Conservation (phyloP, 2,888 invertebrate genomes). For the Drosophila longiperda region DNA sequence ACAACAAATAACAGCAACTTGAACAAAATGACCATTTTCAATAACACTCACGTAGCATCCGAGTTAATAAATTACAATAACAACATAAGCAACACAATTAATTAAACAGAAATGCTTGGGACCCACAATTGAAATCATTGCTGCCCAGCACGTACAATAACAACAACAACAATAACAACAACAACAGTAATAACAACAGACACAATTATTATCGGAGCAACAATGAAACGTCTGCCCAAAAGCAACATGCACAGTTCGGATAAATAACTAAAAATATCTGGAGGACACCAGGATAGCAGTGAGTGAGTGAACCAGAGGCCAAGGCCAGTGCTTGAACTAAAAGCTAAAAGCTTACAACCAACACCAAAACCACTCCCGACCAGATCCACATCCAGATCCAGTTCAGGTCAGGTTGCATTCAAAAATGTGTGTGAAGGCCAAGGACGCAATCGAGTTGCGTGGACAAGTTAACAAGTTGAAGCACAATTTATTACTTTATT, state of each 20-base stretch:
- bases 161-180: slow-evolving; percentile 31
- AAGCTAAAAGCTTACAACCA: background rate
- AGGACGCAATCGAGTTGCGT: slow-evolving; percentile 51
- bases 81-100: slow-evolving; percentile 18
- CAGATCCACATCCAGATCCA: slow-evolving; percentile 11
- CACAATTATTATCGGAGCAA: slow-evolving; percentile 55
- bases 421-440: slow-evolving; percentile 71
- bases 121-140: slow-evolving; percentile 48
- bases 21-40: slow-evolving; percentile 73
- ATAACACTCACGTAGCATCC: slow-evolving; percentile 78
- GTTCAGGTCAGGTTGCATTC: slow-evolving; percentile 29
- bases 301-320: slow-evolving; percentile 22
- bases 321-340: slow-evolving; percentile 9
- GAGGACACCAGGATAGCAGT: slow-evolving; percentile 30
- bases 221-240: slow-evolving; percentile 44
- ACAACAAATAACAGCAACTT: slow-evolving; percentile 47
- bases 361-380: background rate
- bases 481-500: background rate
- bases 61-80: slow-evolving; percentile 71
- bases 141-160: slow-evolving; percentile 56
- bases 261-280: slow-evolving; percentile 12
- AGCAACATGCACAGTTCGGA: slow-evolving; percentile 37
- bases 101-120: slow-evolving; percentile 23
- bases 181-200: slow-evolving; percentile 11
- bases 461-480: slow-evolving; percentile 14